These are phyloP conservation scores for Heptranchias perlo DNA, from an alignment of 2,113 vertebrate genomes.

Conservation along the genomic window DNA sequence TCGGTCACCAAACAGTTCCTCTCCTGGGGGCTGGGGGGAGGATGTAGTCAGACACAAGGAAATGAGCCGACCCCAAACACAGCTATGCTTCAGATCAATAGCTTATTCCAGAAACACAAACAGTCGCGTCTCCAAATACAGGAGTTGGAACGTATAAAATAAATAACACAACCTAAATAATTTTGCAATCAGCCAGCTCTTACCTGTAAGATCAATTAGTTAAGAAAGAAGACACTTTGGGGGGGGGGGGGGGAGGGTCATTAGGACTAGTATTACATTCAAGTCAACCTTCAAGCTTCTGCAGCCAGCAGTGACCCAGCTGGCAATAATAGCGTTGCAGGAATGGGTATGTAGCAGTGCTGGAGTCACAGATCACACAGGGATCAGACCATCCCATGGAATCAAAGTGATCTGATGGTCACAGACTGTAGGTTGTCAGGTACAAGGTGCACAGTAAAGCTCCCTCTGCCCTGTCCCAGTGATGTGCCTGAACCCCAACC, in stretches of 20 bases:
- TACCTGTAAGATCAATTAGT: not conserved
- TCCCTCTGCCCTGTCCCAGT: not conserved
- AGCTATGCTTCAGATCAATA: not conserved
- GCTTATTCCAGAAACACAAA: not conserved
- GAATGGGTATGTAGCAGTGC: not conserved
- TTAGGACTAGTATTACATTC: not conserved
- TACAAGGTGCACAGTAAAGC: not conserved
- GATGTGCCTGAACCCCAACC: not conserved
- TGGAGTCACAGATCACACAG: not conserved
- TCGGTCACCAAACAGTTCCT: not conserved
- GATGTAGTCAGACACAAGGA: not conserved
- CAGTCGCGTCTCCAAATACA: not conserved
- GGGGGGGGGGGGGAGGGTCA: too few relatives aligned
- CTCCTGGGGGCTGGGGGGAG: not conserved
- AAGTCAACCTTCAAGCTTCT: not conserved
- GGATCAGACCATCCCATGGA: not conserved
- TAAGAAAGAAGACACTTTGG: not conserved
- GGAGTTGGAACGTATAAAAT: not conserved
- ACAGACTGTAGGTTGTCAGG: not conserved
- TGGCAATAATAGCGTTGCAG: not conserved
- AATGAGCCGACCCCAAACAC: too few relatives aligned
- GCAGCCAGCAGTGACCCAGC: not conserved
- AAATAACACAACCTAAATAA: slow-evolving; percentile 18
- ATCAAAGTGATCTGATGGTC: not conserved
- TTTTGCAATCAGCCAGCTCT: not conserved